Percentiles rank a stretch among this genome's conserved stretches.
These are phyloP conservation scores for Anableps anableps DNA, from an alignment of 2,797 vertebrate species.

Conservation along the genomic window DNA sequence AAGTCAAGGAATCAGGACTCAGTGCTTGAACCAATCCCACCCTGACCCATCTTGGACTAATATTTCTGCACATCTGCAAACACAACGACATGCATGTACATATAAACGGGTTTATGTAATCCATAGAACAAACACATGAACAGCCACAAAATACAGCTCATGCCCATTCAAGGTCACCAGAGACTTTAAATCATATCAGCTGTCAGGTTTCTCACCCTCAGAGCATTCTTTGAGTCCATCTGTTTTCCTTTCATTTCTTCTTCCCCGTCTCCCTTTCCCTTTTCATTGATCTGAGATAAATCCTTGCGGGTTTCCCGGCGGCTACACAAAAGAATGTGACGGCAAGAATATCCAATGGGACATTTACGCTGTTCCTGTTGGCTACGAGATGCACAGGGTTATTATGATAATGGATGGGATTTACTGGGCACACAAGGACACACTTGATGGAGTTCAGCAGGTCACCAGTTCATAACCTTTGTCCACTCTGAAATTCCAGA, in stretches of 20 bases:
- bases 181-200: conserved; percentile 52
- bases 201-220: conserved; percentile 31
- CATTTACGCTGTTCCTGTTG: conserved; percentile 54
- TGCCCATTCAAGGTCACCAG: conserved; percentile 54
- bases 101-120: conserved; percentile 11
- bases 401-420: conserved; percentile 65
- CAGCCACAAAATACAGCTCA: conserved; percentile 30
- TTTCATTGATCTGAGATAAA: conserved; percentile 57
- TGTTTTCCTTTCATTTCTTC: conserved; percentile 28
- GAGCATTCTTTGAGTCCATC: conserved; percentile 26
- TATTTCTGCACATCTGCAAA: conserved; percentile 4
- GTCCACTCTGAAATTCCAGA: conserved; percentile 59
- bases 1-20: not conserved
- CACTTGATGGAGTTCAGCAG: conserved; percentile 47
- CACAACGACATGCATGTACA: not conserved
- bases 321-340: conserved; percentile 64
- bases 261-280: conserved; percentile 13
- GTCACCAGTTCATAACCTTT: conserved; percentile 64
- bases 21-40: not conserved
- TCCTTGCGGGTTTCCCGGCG: conserved; percentile 41
- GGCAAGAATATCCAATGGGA: conserved; percentile 62
- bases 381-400: conserved; percentile 41
- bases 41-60: not conserved
- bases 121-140: conserved; percentile 28
- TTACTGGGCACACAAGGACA: conserved; percentile 51